Conservation (phyloP, 2,113 vertebrate genomes). For the Rhea americana region DNA sequence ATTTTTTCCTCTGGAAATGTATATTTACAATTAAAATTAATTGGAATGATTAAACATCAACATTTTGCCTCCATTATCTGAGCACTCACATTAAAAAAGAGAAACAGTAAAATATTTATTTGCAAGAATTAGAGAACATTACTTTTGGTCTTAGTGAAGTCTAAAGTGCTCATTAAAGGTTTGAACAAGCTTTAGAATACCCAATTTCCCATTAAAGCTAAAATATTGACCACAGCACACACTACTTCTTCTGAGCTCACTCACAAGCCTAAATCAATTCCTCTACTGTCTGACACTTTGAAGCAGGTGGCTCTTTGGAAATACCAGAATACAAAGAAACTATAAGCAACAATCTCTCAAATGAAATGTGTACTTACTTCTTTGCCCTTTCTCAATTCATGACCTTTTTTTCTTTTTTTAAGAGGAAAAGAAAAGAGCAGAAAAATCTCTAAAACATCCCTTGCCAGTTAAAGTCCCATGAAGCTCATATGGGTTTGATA, state of each 20-base stretch:
- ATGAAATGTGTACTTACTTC: constrained; percentile 12
- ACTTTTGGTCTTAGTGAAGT: constrained; percentile 7
- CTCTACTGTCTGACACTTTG: constrained; percentile 21
- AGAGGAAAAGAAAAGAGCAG: neutral
- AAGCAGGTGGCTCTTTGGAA: constrained; percentile 30
- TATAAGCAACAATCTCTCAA: neutral
- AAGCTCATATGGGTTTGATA: neutral
- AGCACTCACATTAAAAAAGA: constrained; percentile 18
- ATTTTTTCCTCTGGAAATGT: constrained; percentile 25
- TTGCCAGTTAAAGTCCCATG: neutral
- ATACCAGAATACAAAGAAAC: constrained; percentile 31
- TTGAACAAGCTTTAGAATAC: constrained; percentile 48
- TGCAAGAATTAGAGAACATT: constrained; percentile 47
- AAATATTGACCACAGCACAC: constrained; percentile 39
- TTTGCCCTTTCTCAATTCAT: neutral
- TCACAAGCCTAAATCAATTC: constrained; percentile 36
- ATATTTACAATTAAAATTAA: constrained; percentile 60
- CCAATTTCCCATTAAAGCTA: constrained; percentile 44
- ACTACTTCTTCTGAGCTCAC: constrained; percentile 36
- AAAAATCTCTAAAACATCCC: neutral
- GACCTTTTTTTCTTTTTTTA: neutral
- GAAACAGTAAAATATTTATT: constrained; percentile 60
- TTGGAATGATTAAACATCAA: constrained; percentile 57
- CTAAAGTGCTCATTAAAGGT: constrained; percentile 34
- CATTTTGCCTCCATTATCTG: constrained; percentile 24